phyloP scores from a whole-genome alignment of 2,797 vertebrate species.

The Aratinga solstitialis region DNA sequence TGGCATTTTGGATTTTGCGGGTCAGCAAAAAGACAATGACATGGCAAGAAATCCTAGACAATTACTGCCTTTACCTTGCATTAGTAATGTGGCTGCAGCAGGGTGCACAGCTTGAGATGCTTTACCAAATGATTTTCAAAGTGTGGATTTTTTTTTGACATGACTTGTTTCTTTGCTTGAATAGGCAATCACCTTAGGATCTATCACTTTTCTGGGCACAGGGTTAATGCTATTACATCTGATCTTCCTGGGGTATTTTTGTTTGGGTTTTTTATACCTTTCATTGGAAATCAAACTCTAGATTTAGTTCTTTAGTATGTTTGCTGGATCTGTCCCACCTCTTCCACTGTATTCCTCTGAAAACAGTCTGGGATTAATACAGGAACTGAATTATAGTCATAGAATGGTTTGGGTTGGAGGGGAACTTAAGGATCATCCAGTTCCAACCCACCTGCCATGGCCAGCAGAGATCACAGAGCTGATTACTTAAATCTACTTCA shows the following conservation, averaged over 20 bases:
- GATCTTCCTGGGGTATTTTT: not conserved
- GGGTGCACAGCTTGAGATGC: constrained; percentile 27
- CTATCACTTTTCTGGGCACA: not conserved
- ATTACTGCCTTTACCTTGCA: constrained; percentile 13
- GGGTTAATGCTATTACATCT: not conserved
- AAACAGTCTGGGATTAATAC: not conserved
- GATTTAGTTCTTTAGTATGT: not conserved
- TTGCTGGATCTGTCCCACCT: not conserved
- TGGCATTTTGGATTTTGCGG: not conserved
- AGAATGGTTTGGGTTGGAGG: not conserved
- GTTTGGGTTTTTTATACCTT: not conserved
- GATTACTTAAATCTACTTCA: not conserved
- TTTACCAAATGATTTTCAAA: constrained; percentile 47
- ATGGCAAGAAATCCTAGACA: constrained; percentile 17
- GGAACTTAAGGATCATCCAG: not conserved
- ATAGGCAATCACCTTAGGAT: constrained; percentile 19
- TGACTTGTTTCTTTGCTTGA: constrained; percentile 34
- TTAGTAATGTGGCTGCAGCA: not conserved
- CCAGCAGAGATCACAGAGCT: not conserved
- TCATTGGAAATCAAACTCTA: not conserved
- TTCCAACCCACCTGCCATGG: not conserved
- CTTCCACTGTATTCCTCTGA: not conserved
- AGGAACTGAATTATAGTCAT: not conserved
- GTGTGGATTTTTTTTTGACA: constrained; percentile 1
- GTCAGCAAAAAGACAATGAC: constrained; percentile 20